These are phyloP conservation scores for Amblyornis subalaris DNA, from an alignment of 2,113 vertebrate genomes.

Conservation along the genomic window DNA sequence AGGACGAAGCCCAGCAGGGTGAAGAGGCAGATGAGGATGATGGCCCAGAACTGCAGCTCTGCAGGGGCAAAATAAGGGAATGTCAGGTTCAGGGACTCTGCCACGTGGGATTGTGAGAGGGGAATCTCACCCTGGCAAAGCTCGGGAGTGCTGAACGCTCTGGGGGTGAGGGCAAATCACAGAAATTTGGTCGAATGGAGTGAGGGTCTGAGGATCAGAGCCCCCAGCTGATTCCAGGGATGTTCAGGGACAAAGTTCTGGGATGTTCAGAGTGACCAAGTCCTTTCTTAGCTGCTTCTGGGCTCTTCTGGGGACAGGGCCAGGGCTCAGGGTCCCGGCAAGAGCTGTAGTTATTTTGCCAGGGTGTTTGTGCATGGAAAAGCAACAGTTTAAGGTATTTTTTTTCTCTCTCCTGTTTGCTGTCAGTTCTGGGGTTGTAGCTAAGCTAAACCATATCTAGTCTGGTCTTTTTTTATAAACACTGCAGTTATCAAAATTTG, in stretches of 20 bases:
- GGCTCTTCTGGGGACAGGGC: neutral
- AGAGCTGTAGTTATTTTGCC: neutral
- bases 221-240: neutral
- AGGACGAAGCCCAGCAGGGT: conserved; percentile 60
- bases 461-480: neutral
- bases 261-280: neutral
- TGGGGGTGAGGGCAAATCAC: neutral
- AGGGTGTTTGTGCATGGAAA: neutral
- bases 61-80: neutral
- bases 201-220: neutral
- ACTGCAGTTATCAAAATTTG: neutral
- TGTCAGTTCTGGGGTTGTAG: neutral
- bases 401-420: neutral
- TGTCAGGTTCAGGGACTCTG: neutral
- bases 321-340: neutral
- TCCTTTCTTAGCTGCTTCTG: neutral
- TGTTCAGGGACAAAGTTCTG: neutral
- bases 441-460: neutral
- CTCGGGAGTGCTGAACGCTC: neutral
- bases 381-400: neutral
- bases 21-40: conserved; percentile 74
- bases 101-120: neutral
- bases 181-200: neutral
- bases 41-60: conserved; percentile 74
- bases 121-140: neutral